Evolutionary conservation across 2,113 vertebrate genomes (phyloP), one percentile per base, ranked within the genome.

Genomic region (Megaleporinus macrocephalus): DNA sequence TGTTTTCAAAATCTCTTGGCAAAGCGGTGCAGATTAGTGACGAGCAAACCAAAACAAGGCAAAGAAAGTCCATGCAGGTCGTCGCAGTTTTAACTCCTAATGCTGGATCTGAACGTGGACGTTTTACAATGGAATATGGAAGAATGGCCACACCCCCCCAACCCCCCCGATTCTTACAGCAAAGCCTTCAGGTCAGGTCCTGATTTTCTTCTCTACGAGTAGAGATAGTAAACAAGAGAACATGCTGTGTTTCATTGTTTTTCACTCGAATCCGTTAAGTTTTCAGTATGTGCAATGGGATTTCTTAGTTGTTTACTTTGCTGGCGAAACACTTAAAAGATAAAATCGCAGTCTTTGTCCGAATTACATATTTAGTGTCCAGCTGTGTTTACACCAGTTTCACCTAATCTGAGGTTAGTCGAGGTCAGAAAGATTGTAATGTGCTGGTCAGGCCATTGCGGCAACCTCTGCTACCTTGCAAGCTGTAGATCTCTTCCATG

Each of bases 251-350:
- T 68, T 72, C 16, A 51, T 71, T 27, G 16, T 84, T 82, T 79
- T 76, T 80, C 49, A 51, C 22, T 30, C 55, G 62, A 69, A 78
- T 81, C 62, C 73, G 22, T 72, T 70, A 68, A 84, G 72, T 41
- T n/a, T 30, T 33, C 24, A 11, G 29, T 18, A 86, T 36, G 41
- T 71, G 75, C 70, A 82, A 27, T 75, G 30, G 26, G n/a, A 53
- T 80, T 76, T 15, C 51, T 73, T 62, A 77, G 65, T 73, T 69
- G 70, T 79, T 78, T 79, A 84, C 62, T 57, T 62, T n/a, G 29
- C 75, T 24, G 76, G 62, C 49, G 79, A 44, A 70, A 70, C 72
- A 44, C 41, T 44, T 44, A 13, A 73, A 61, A 20, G 16, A 81
- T 74, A 27, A 81, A 53, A 26, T 36, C 41, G 4, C 72, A 75